These are phyloP conservation scores for Microctenopoma stevenorrisi DNA, from an alignment of 2,797 vertebrate genomes.

Conservation along the genomic window DNA sequence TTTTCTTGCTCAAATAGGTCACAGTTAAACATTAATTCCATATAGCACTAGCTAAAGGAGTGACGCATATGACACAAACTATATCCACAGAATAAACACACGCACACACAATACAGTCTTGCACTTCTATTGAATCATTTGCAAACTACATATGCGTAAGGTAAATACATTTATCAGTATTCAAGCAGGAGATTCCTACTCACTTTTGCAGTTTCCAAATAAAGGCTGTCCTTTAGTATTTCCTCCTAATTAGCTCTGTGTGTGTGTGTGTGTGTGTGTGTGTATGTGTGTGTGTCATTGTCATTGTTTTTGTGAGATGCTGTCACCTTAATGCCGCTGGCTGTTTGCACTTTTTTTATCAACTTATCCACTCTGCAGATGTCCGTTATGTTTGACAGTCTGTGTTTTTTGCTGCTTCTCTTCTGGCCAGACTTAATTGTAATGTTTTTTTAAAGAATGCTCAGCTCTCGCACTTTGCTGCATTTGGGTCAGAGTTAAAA, in stretches of 20 bases:
- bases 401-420: conserved; percentile 16
- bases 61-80: not conserved
- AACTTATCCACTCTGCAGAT: conserved; percentile 21
- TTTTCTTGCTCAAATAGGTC: not conserved
- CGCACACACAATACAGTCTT: not conserved
- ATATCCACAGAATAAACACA: not conserved
- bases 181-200: not conserved
- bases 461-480: not conserved
- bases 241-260: not conserved
- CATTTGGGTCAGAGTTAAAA: conserved; percentile 31
- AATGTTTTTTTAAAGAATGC: conserved; percentile 3
- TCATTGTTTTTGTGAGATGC: conserved; percentile 23
- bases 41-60: too few species aligned
- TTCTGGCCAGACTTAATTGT: conserved; percentile 16
- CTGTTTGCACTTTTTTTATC: conserved; percentile 26
- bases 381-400: conserved; percentile 16
- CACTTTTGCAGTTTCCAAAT: not conserved
- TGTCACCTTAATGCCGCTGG: conserved; percentile 6
- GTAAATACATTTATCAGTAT: not conserved
- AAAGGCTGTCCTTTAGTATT: too few species aligned
- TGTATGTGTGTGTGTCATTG: conserved; percentile 1
- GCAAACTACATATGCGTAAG: not conserved
- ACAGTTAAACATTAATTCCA: not conserved
- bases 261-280: conserved; percentile 4
- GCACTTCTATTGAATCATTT: not conserved